Base-by-base conservation (phyloP, 1,140 invertebrate species). In the Penaeus japonicus region DNA sequence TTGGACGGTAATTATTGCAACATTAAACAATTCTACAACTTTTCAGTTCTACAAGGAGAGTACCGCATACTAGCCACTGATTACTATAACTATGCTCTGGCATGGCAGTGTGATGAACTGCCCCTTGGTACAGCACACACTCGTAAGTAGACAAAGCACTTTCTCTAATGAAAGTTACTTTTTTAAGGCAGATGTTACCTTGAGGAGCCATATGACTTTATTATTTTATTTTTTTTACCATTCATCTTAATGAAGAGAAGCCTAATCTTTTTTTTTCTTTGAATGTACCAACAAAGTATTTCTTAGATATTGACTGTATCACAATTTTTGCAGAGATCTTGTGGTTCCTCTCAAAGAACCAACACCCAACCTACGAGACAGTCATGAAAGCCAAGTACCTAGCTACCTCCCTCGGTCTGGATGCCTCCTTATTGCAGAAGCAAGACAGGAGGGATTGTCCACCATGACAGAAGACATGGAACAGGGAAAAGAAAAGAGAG, bases 41-140 rank as follows among this genome's bases (percentile, higher is more conserved):
- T 87, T 70, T 20, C 85, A 90, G 90, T 90, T 57, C 27, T 90
- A 2, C 75, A 82, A 5, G 90, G 90, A n/a, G 57, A 90, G 62
- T 90, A 90, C 85, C 47, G 59, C 4, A 87, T 90, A 39, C 84
- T 90, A 39, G 89, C 79, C 7, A 90, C 90, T 4, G 90, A 90
- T 70, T 90, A 90, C 75, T 30, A 77, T n/a, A 65, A 62, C 75
- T 90, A 84, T 35, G 90, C 90, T 30, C 55, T 90, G 53, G 90
- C 90, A 18, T 90, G 90, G 90, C 90, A 90, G 87, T 90, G 90
- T 73, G 54, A 90, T 7, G 70, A 90, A 62, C 65, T 88, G 27
- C 87, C 87, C 2, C 79, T 90, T 2, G 59, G 77, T 12, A 17
- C 82, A 18, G 84, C 59, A 4, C 90, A 90, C 75, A 89, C 90